A percentile compares a stretch with the other conserved stretches of the same genome.
These are phyloP conservation scores for Trisateles emortualis DNA, from an alignment of 2,888 invertebrate genomes.

Conservation along the genomic window DNA sequence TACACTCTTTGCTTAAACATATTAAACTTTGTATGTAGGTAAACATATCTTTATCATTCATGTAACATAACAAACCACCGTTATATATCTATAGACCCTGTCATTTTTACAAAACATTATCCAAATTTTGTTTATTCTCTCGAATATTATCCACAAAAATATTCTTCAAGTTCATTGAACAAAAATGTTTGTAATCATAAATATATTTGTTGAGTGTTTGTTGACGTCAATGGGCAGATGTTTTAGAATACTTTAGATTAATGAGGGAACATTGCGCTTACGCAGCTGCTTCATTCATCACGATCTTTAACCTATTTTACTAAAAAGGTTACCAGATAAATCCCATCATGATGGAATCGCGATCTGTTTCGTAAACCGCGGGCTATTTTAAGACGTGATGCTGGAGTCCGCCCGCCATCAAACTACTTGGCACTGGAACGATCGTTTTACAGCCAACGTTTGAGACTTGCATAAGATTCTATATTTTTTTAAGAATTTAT, in stretches of 20 bases:
- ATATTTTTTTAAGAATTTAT: slow-evolving; percentile 37
- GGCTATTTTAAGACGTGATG: slow-evolving; percentile 82
- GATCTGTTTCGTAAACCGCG: slow-evolving; percentile 65
- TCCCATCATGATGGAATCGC: slow-evolving; percentile 54
- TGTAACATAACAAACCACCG: neutral
- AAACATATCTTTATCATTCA: no score
- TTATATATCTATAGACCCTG: neutral
- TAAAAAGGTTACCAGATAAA: slow-evolving; percentile 63
- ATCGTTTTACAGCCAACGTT: slow-evolving; percentile 78
- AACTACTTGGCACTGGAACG: slow-evolving; percentile 84
- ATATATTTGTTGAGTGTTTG: slow-evolving; percentile 17
- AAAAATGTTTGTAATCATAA: neutral
- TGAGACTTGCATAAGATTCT: slow-evolving; percentile 64
- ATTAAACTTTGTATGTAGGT: no score
- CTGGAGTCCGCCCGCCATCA: slow-evolving; percentile 76
- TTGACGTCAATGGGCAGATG: slow-evolving; percentile 42
- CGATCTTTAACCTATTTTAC: slow-evolving; percentile 43
- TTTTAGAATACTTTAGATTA: slow-evolving; percentile 36
- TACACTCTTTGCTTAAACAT: no score
- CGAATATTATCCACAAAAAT: neutral
- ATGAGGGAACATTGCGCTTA: slow-evolving; percentile 23
- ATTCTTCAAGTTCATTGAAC: neutral
- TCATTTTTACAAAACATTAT: neutral
- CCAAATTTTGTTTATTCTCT: neutral
- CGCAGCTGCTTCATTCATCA: slow-evolving; percentile 48